Evolutionary conservation across 2,797 vertebrate genomes (phyloP).

Genomic region (Halcyon badia): DNA sequence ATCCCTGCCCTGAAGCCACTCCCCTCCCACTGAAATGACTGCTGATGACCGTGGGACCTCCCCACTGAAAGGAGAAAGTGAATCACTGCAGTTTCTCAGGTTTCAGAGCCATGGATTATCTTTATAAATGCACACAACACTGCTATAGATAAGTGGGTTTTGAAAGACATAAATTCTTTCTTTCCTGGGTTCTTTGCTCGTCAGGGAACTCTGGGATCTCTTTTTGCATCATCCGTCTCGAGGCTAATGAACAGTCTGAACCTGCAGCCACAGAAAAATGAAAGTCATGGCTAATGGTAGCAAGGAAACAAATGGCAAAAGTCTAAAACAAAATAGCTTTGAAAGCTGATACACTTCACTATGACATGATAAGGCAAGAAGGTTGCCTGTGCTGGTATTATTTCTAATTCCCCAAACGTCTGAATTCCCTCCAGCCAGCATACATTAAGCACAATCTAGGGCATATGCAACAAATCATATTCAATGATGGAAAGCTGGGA

Average conservation of each 20-base stretch:
- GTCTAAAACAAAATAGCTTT: constrained; percentile 9
- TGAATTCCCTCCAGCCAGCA: constrained; percentile 47
- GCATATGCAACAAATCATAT: constrained; percentile 60
- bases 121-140: neutral
- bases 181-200: neutral
- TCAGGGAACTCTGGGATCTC: neutral
- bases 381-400: constrained; percentile 1
- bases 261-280: neutral
- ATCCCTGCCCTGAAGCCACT: neutral
- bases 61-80: neutral
- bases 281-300: neutral
- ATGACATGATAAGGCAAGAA: constrained; percentile 12
- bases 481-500: constrained; percentile 26
- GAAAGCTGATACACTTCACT: neutral
- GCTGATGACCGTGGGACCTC: neutral
- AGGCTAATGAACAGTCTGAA: neutral
- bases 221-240: neutral
- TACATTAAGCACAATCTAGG: constrained; percentile 18
- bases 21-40: constrained; percentile 11
- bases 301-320: neutral
- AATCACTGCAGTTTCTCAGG: constrained; percentile 8
- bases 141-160: neutral
- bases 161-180: neutral
- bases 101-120: neutral
- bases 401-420: constrained; percentile 3